phyloP scores from a whole-genome alignment of 2,113 vertebrate species.

The Acrocephalus kingi region DNA sequence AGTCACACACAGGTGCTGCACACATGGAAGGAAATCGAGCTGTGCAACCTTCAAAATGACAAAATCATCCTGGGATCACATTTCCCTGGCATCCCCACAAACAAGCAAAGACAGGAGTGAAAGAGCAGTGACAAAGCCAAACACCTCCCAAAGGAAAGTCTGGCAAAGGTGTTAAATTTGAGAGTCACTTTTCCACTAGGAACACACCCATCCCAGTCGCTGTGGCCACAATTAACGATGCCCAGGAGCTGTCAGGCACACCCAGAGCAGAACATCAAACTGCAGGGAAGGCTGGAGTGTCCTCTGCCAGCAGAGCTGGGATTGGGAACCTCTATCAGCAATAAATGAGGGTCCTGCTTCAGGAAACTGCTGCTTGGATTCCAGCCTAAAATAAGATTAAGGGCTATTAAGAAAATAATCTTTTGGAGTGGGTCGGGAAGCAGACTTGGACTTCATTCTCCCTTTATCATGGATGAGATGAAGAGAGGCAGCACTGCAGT shows the following conservation, averaged over 20 bases:
- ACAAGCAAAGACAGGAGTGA: rapidly evolving
- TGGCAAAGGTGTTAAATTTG: neutral
- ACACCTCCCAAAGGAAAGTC: neutral
- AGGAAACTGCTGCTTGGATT: neutral
- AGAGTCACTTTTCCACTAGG: neutral
- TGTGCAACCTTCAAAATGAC: neutral
- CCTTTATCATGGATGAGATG: rapidly evolving
- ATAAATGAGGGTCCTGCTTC: neutral
- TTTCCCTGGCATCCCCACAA: neutral
- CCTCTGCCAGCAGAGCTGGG: neutral
- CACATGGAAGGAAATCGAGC: neutral
- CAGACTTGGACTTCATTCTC: neutral
- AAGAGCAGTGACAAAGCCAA: neutral
- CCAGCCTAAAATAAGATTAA: neutral
- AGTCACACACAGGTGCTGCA: neutral
- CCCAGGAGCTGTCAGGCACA: neutral
- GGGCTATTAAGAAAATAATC: neutral
- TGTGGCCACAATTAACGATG: neutral
- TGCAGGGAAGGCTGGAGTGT: neutral
- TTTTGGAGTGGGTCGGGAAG: neutral
- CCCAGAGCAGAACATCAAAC: neutral
- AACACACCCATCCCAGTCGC: neutral
- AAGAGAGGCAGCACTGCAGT: neutral
- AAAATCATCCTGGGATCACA: neutral
- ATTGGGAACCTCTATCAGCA: neutral